phyloP scores from a whole-genome alignment of 2,797 vertebrate genomes.

The Sebastes matsubarae region DNA sequence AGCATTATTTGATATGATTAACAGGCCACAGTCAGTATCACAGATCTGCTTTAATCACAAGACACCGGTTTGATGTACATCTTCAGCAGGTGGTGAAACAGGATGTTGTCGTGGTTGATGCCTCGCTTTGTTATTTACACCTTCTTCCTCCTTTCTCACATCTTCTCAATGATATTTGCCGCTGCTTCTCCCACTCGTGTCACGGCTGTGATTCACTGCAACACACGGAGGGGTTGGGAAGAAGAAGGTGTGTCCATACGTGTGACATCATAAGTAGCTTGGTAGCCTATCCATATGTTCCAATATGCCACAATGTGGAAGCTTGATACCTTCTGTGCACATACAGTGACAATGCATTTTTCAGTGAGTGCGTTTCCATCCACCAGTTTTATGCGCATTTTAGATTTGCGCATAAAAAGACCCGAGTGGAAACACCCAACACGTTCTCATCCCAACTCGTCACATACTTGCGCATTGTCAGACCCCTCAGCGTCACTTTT shows the following conservation, averaged over 20 bases:
- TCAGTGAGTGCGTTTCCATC: background rate
- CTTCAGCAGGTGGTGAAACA: constrained; percentile 13
- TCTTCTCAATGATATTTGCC: constrained; percentile 12
- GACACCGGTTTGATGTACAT: background rate
- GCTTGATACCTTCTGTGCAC: background rate
- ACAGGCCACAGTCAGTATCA: background rate
- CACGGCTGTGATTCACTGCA: background rate
- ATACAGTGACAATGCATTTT: background rate
- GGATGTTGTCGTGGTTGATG: background rate
- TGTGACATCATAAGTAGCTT: background rate
- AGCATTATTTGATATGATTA: background rate
- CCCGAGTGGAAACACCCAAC: no score
- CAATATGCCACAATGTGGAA: background rate
- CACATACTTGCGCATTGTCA: no score
- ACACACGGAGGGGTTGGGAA: background rate
- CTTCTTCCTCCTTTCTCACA: background rate
- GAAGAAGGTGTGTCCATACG: background rate
- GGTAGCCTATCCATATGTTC: background rate
- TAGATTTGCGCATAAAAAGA: no score
- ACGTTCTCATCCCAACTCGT: no score
- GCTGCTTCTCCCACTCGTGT: background rate
- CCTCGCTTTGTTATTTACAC: constrained; percentile 18
- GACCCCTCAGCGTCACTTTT: no score
- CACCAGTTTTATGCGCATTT: no score
- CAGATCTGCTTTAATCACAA: background rate